A percentile compares a stretch with the other conserved stretches of the same genome.
Evolutionary conservation across 1,140 invertebrate genomes (phyloP).

Genomic region (Zaprionus taronus): DNA sequence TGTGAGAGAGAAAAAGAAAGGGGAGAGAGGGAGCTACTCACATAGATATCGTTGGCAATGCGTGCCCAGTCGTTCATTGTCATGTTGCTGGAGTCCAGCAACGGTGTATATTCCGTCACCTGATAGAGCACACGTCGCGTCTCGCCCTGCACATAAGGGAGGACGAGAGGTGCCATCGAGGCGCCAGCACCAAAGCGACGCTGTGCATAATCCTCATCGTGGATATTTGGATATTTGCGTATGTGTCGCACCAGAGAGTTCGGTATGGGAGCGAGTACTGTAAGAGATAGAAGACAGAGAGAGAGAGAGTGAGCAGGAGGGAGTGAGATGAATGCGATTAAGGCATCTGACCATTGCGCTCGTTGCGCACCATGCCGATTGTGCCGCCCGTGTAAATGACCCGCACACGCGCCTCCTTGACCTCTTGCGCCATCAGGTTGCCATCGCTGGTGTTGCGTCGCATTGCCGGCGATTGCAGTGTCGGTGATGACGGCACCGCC

Average conservation of each 20-base stretch:
- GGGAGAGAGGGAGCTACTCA: constrained; percentile 78
- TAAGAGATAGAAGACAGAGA: neutral
- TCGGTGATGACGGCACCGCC: constrained; percentile 53
- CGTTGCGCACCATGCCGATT: constrained; percentile 93
- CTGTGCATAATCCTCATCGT: constrained; percentile 88
- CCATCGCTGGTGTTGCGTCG: constrained; percentile 72
- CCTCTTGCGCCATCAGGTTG: constrained; percentile 64
- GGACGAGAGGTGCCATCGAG: constrained; percentile 86
- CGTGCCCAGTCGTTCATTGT: constrained; percentile 94
- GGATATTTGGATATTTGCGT: constrained; percentile 89
- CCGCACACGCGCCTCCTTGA: constrained; percentile 87
- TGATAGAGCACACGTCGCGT: constrained; percentile 89
- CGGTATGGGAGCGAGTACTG: constrained; percentile 88
- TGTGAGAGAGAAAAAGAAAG: neutral
- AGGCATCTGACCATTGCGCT: constrained; percentile 87
- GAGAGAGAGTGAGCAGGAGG: constrained; percentile 2
- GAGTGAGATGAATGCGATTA: neutral
- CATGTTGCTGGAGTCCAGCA: constrained; percentile 98
- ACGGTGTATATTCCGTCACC: constrained; percentile 93
- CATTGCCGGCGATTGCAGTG: constrained; percentile 57
- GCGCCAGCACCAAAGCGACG: constrained; percentile 85
- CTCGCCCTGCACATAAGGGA: constrained; percentile 87
- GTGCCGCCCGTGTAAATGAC: constrained; percentile 95
- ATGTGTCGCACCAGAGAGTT: constrained; percentile 87
- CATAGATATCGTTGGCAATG: constrained; percentile 95